phyloP scores from a whole-genome alignment of 2,113 vertebrate genomes.

The Puffinus mauretanicus region DNA sequence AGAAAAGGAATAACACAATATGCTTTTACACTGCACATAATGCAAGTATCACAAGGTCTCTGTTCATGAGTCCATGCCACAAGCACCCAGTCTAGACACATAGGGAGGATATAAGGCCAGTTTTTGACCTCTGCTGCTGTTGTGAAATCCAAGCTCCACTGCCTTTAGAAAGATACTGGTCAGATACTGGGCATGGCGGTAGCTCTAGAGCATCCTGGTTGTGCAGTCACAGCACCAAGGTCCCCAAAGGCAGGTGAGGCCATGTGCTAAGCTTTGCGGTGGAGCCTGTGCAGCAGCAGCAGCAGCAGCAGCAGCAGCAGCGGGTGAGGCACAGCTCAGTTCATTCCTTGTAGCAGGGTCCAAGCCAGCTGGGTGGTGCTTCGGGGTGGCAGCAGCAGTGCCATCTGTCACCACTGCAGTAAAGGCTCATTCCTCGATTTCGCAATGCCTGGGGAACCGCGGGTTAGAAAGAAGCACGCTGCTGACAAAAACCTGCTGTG shows the following conservation, averaged over 20 bases:
- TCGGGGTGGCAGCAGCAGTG: neutral
- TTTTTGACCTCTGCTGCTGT: neutral
- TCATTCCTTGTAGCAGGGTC: too few relatives aligned
- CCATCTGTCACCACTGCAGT: neutral
- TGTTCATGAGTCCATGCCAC: neutral
- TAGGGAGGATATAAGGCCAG: neutral
- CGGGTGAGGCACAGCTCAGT: neutral
- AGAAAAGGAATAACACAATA: neutral
- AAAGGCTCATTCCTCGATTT: neutral
- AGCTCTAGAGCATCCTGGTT: neutral
- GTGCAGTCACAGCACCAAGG: neutral
- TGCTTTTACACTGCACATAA: neutral
- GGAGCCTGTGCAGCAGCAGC: neutral
- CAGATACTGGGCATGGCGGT: neutral
- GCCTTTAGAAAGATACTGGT: neutral
- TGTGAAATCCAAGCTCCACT: neutral
- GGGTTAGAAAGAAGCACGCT: neutral
- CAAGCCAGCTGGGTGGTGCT: neutral
- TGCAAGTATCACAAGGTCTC: neutral
- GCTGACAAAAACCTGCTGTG: neutral
- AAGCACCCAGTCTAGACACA: neutral
- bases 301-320: neutral
- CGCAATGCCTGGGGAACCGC: accelerated
- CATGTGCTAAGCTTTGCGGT: neutral
- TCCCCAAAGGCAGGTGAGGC: neutral